phyloP scores from a whole-genome alignment of 2,113 vertebrate genomes.

The Suncus etruscus region DNA sequence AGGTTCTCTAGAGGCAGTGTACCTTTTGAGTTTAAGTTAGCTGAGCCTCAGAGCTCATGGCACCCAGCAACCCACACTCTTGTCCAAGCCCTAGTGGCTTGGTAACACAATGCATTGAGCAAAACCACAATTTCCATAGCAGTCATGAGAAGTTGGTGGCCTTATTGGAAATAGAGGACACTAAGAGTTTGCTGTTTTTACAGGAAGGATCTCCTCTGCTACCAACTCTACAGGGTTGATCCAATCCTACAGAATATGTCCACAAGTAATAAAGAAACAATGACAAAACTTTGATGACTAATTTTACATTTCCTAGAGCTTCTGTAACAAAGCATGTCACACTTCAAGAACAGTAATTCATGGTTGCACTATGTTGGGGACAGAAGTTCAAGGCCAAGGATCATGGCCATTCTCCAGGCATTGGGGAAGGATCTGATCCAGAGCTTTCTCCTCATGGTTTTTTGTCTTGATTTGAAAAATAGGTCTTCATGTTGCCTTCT shows the following conservation, averaged over 20 bases:
- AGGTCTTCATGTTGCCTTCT: neutral
- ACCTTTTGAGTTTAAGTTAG: too few species aligned
- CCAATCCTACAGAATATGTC: neutral
- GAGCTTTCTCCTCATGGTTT: neutral
- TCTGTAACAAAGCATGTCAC: neutral
- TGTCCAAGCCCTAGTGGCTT: neutral
- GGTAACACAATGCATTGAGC: too few species aligned
- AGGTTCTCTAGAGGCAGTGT: neutral
- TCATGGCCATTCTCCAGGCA: neutral
- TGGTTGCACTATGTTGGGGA: neutral
- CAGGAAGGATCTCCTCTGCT: neutral
- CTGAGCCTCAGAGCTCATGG: neutral
- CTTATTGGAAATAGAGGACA: fast-evolving
- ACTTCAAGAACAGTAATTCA: neutral
- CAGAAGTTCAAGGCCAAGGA: neutral
- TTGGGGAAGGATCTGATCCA: too few species aligned
- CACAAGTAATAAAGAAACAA: conserved; percentile 8
- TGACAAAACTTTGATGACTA: neutral
- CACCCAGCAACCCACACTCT: neutral
- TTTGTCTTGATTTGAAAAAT: neutral
- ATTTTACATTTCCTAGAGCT: neutral
- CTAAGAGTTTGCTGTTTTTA: neutral
- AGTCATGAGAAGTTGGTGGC: neutral
- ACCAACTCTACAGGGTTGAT: neutral
- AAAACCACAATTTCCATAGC: neutral